Base-by-base conservation (phyloP, 35 echinoderm and acorn worm genomes). In the Amphiura filiformis region DNA sequence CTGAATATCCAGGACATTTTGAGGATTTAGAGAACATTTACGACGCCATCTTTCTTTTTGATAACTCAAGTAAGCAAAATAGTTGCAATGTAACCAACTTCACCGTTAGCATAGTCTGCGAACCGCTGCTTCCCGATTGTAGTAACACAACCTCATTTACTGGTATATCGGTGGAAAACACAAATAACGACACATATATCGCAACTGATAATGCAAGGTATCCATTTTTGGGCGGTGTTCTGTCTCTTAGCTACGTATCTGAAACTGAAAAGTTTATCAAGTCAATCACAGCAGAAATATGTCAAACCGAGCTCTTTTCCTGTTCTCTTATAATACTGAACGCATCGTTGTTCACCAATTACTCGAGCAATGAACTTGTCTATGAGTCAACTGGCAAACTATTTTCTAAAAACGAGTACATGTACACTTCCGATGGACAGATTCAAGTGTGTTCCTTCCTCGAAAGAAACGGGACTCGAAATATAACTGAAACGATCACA, bases 401-500 rank as follows among this genome's bases (percentile, higher is more conserved):
- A 5, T 80, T 80, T 36, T 32, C 0, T 31, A 26, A 18, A 80
- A 38, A 80, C n/a, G 33, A 35, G 14, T 80, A 80, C 34, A 80
- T 80, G 22, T 34, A 80, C 5, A 80, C 78, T 0, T 0, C n/a
- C 0, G n/a, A 80, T 35, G 78, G 78, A 5, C n/a, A 80, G 36
- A 80, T 80, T 34, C 0, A 80, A 33, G 78, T 80, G 3, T 80
- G 78, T 35, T 80, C 78, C n/a, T 80, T 80, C 18, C 23, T 36
- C 34, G 78, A 80, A 38, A 20, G 20, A 18, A 80, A 36, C 18
- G 78, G 78, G 20, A 80, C n/a, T 31, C 78, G 78, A 20, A 80
- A 80, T 80, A 18, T 33, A 0, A 80, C 78, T 34, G 33, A 80
- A 34, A 36, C 34, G 3, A 32, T 80, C 22, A 80, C 78, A 36